Percentiles rank a stretch among this genome's conserved stretches.
These are phyloP conservation scores for Stegana nigrithorax DNA, from an alignment of 2,888 invertebrate genomes.

Conservation along the genomic window DNA sequence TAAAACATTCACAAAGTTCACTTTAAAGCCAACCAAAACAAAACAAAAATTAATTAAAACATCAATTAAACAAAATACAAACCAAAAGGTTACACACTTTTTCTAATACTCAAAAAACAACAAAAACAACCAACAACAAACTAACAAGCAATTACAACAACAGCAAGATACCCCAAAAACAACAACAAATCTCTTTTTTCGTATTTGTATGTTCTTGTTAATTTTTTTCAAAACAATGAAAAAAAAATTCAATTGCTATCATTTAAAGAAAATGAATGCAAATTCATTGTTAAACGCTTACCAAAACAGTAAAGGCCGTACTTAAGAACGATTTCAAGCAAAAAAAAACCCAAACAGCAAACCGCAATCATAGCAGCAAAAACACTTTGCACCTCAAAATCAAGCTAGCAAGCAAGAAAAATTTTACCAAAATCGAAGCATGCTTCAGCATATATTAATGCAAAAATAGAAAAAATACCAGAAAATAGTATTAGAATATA, in stretches of 20 bases:
- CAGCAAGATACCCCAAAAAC: constrained; percentile 35
- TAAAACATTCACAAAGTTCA: not conserved
- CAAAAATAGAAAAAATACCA: constrained; percentile 25
- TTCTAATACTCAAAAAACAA: constrained; percentile 10
- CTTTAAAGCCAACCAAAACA: too few relatives aligned
- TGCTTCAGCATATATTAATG: constrained; percentile 43
- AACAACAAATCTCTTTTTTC: constrained; percentile 67
- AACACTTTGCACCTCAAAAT: not conserved
- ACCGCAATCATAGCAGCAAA: not conserved
- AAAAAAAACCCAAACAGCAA: not conserved
- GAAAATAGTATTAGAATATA: not conserved
- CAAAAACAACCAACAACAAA: constrained; percentile 25
- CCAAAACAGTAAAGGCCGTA: constrained; percentile 41
- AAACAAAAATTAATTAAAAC: not conserved
- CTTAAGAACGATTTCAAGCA: constrained; percentile 36
- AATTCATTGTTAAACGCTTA: constrained; percentile 64
- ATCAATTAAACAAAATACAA: constrained; percentile 2
- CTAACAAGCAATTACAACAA: constrained; percentile 47
- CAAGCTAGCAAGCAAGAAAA: not conserved
- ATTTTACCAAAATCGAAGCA: constrained; percentile 46
- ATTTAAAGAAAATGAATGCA: constrained; percentile 68
- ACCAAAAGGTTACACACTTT: too few relatives aligned
- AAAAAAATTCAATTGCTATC: constrained; percentile 54
- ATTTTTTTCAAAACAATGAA: constrained; percentile 64
- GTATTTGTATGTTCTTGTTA: constrained; percentile 69